These are phyloP conservation scores for Julus scandinavius DNA, from an alignment of 2,888 invertebrate species.

Conservation along the genomic window DNA sequence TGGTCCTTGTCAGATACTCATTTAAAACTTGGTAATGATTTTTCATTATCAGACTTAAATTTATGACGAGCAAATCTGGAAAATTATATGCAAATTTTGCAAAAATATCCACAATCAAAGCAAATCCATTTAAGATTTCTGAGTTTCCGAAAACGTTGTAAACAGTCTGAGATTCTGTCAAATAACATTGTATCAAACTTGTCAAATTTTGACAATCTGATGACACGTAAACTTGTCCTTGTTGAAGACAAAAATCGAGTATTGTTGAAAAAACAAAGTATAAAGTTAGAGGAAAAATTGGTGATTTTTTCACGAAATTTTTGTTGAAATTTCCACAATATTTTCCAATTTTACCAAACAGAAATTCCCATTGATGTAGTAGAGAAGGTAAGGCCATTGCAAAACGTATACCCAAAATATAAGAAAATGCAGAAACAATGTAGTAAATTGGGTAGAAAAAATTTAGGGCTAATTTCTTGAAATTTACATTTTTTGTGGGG, in stretches of 20 bases:
- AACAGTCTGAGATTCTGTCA: not conserved
- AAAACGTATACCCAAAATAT: not conserved
- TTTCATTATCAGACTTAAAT: not conserved
- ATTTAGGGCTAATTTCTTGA: slow-evolving; percentile 42
- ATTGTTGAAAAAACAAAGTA: not conserved
- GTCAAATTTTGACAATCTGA: not conserved
- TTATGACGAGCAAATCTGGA: not conserved
- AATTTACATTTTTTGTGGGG: not conserved
- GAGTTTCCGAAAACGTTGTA: not conserved
- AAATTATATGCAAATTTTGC: slow-evolving; percentile 11
- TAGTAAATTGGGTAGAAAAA: slow-evolving; percentile 28
- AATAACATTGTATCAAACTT: not conserved
- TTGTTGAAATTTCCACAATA: not conserved
- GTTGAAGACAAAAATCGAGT: not conserved
- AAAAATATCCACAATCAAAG: not conserved
- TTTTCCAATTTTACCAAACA: not conserved
- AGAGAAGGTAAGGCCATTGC: not conserved
- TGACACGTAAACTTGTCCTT: not conserved
- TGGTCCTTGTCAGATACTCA: not conserved
- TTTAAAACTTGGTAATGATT: not conserved
- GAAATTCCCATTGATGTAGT: not conserved
- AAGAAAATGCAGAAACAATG: not conserved
- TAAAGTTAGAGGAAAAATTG: not conserved
- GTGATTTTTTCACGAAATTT: not conserved
- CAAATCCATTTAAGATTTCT: not conserved